phyloP scores from a whole-genome alignment of 2,888 invertebrate species.

The Adela reaumurella region DNA sequence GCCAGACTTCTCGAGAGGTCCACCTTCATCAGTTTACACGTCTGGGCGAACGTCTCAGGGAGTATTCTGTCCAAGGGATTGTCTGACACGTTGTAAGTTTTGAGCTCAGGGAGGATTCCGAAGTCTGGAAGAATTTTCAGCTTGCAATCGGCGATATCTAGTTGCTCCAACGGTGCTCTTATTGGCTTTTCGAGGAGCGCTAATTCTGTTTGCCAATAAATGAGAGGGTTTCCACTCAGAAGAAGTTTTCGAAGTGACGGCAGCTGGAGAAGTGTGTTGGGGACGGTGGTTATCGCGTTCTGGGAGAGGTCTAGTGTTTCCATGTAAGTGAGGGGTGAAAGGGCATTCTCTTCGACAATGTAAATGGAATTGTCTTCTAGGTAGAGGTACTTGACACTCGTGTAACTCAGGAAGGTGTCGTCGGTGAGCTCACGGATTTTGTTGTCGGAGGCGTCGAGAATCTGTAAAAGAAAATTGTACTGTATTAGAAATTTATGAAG shows the following conservation, averaged over 20 bases:
- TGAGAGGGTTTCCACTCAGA: constrained; percentile 48
- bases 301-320: constrained; percentile 54
- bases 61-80: constrained; percentile 49
- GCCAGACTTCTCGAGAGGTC: constrained; percentile 43
- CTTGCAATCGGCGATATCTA: constrained; percentile 60
- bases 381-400: constrained; percentile 52
- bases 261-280: constrained; percentile 50
- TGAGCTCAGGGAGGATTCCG: constrained; percentile 56
- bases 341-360: constrained; percentile 50
- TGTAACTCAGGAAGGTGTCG: constrained; percentile 46
- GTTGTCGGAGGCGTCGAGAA: constrained; percentile 56
- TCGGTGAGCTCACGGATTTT: constrained; percentile 47
- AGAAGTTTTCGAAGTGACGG: constrained; percentile 61
- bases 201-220: constrained; percentile 30
- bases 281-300: constrained; percentile 49
- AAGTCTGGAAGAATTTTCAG: constrained; percentile 57
- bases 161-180: constrained; percentile 51
- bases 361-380: constrained; percentile 57
- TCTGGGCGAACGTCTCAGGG: constrained; percentile 53
- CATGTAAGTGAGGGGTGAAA: constrained; percentile 41
- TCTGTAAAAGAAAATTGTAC: constrained; percentile 30
- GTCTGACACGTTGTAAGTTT: constrained; percentile 59
- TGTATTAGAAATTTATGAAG: not conserved
- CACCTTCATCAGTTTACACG: constrained; percentile 59
- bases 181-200: constrained; percentile 50